Evolutionary conservation across 2,113 vertebrate species (phyloP).

Genomic region (Galemys pyrenaicus): DNA sequence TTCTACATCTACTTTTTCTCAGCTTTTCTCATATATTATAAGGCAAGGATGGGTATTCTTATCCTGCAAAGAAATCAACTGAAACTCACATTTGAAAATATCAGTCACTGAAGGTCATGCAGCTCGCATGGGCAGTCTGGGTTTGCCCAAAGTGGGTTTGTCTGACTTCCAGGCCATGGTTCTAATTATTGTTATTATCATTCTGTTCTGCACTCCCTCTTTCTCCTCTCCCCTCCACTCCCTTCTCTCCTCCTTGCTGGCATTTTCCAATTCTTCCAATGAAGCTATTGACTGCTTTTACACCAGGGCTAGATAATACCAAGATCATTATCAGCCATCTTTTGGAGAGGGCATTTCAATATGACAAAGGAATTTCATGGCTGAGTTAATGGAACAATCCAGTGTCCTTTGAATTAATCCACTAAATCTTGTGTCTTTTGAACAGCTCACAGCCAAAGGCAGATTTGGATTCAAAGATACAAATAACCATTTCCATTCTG

Average conservation of each 20-base stretch:
- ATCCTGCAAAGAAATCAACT: neutral
- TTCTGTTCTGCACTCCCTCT: neutral
- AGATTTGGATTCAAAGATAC: neutral
- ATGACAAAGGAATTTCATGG: neutral
- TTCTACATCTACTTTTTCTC: neutral
- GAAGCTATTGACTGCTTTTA: neutral
- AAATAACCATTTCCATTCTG: neutral
- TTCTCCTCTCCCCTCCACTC: neutral
- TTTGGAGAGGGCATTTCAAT: neutral
- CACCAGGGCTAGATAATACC: neutral
- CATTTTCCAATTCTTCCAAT: neutral
- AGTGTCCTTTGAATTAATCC: neutral
- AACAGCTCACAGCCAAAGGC: neutral
- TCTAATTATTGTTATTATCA: neutral
- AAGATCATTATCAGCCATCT: neutral
- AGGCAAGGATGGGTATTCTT: neutral
- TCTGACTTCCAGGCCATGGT: neutral
- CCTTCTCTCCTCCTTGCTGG: neutral
- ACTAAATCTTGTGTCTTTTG: neutral
- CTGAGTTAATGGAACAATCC: neutral
- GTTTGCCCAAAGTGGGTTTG: neutral
- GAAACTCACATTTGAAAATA: neutral
- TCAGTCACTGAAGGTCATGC: neutral
- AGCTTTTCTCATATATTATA: neutral
- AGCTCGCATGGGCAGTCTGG: neutral